Percentiles rank a stretch among this genome's conserved stretches.
Conservation (phyloP, 1,140 invertebrate genomes). For the Drosophila orena region DNA sequence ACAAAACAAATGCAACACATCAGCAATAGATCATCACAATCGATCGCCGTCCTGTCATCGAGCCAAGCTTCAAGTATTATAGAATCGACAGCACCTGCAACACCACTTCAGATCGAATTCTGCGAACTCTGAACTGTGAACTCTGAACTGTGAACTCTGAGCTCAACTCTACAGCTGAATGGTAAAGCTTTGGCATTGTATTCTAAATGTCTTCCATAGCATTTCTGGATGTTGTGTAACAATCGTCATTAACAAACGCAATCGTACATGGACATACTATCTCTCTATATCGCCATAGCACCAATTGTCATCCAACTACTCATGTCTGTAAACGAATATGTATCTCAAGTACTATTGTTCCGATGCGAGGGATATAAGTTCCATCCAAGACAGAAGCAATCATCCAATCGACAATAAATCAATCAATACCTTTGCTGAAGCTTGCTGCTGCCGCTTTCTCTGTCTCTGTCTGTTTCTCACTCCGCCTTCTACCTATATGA, state of each 20-base stretch:
- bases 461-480: constrained; percentile 35
- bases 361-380: constrained; percentile 27
- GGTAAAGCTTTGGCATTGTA: constrained; percentile 68
- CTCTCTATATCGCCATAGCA: constrained; percentile 53
- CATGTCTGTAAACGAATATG: constrained; percentile 10
- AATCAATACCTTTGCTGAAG: constrained; percentile 46
- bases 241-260: constrained; percentile 67
- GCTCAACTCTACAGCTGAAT: constrained; percentile 55
- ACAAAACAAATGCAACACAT: constrained; percentile 21
- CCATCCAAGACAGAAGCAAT: constrained; percentile 28
- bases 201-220: constrained; percentile 62
- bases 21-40: constrained; percentile 35
- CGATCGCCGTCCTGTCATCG: constrained; percentile 21
- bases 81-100: constrained; percentile 5
- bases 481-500: constrained; percentile 12
- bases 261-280: constrained; percentile 60
- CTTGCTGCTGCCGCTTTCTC: constrained; percentile 67
- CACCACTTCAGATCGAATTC: background rate
- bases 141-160: constrained; percentile 3
- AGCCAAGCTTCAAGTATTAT: constrained; percentile 38
- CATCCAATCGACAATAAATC: constrained; percentile 33
- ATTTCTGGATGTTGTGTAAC: constrained; percentile 79
- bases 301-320: constrained; percentile 42
- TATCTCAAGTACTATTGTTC: constrained; percentile 10
- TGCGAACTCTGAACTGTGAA: background rate